Evolutionary conservation across 2,113 vertebrate species (phyloP).

Genomic region (Cyrtonyx montezumae): DNA sequence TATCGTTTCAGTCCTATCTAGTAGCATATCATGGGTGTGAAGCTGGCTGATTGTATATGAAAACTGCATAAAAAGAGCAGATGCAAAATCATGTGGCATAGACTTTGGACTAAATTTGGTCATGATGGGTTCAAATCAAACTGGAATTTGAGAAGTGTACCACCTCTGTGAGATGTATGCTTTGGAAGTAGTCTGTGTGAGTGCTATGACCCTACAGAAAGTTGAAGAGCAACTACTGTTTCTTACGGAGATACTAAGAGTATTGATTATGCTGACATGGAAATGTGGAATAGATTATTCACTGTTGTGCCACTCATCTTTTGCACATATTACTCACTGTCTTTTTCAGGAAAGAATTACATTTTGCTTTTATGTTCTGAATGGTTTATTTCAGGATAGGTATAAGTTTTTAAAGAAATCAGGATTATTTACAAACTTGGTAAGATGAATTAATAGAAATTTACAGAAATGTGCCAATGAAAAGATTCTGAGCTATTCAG

Average conservation of each 20-base stretch:
- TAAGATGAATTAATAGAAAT: background rate
- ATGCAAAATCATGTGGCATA: background rate
- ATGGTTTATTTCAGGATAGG: background rate
- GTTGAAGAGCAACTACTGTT: background rate
- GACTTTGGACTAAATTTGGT: background rate
- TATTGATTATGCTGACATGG: background rate
- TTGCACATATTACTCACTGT: background rate
- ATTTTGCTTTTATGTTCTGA: background rate
- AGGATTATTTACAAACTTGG: background rate
- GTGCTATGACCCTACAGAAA: background rate
- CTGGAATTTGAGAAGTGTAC: background rate
- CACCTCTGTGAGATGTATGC: background rate
- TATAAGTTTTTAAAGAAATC: background rate
- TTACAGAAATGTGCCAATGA: background rate
- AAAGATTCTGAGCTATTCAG: background rate
- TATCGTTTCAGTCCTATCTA: background rate
- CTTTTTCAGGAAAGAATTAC: background rate
- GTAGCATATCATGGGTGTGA: rapidly evolving
- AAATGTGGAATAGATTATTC: background rate
- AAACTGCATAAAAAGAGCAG: background rate
- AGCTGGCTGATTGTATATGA: background rate
- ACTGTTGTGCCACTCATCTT: background rate
- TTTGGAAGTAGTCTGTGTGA: background rate
- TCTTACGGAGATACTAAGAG: background rate
- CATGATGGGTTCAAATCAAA: background rate